Evolutionary conservation across 2,888 invertebrate genomes (phyloP).

Genomic region (Drosophila bunnanda): DNA sequence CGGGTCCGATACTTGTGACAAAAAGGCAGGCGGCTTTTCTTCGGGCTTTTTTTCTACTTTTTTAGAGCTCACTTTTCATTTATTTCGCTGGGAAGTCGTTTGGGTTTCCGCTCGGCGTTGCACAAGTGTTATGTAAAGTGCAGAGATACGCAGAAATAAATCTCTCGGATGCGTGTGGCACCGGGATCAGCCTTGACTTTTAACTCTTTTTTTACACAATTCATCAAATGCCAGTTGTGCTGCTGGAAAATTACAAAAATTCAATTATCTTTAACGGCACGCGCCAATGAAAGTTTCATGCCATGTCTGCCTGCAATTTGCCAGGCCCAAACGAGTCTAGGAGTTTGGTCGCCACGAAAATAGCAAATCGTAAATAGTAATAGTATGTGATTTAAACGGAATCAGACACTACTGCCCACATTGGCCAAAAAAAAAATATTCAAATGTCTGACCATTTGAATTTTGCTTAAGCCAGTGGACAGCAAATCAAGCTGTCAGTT

Average conservation of each 20-base stretch:
- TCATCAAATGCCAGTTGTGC: conserved; percentile 36
- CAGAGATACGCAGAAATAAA: conserved; percentile 31
- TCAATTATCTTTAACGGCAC: conserved; percentile 52
- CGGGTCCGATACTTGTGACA: conserved; percentile 21
- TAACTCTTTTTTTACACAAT: conserved; percentile 51
- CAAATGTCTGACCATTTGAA: conserved; percentile 21
- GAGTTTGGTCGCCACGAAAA: conserved; percentile 11
- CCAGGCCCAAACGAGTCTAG: conserved; percentile 35
- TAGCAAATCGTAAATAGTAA: conserved; percentile 13
- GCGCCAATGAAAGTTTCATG: conserved; percentile 54
- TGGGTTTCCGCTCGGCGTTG: conserved; percentile 58
- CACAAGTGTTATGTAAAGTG: conserved; percentile 47
- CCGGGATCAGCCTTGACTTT: conserved; percentile 58
- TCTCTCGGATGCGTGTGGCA: conserved; percentile 32
- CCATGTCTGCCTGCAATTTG: conserved; percentile 35
- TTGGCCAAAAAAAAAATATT: conserved; percentile 26
- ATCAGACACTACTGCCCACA: conserved; percentile 17
- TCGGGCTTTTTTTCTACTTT: conserved; percentile 7
- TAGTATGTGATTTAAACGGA: conserved; percentile 32
- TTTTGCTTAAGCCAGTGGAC: conserved; percentile 5
- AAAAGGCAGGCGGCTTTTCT: conserved; percentile 12
- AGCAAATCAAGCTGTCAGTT: conserved; percentile 52
- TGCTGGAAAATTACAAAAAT: conserved; percentile 37
- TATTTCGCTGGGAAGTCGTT: conserved; percentile 51
- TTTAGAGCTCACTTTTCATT: conserved; percentile 3